A percentile compares a stretch with the other conserved stretches of the same genome.
Evolutionary conservation across 2,797 vertebrate genomes (phyloP).

Genomic region (Melanotaenia parkinsoni): DNA sequence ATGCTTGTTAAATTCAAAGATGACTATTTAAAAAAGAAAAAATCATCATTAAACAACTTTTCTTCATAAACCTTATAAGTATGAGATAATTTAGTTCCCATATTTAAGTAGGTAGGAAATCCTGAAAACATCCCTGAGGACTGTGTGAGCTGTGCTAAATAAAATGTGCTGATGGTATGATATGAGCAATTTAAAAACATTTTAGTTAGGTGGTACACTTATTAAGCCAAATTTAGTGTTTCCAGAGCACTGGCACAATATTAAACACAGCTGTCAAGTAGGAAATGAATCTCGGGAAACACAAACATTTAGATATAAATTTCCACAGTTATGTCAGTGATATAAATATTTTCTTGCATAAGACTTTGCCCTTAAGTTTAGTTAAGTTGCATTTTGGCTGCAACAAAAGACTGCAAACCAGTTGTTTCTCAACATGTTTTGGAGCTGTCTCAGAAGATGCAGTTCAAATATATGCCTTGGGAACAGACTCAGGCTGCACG

Average conservation of each 20-base stretch:
- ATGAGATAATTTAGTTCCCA: background rate
- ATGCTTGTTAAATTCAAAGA: background rate
- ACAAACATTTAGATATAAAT: background rate
- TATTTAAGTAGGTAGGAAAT: background rate
- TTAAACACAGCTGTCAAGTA: background rate
- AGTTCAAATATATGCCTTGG: background rate
- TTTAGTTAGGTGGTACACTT: slow-evolving; percentile 1
- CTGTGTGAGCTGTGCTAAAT: background rate
- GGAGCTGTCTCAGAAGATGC: background rate
- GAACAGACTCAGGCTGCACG: background rate
- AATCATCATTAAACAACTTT: background rate
- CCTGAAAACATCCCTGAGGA: background rate
- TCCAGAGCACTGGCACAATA: background rate
- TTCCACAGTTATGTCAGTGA: background rate
- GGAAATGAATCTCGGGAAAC: background rate
- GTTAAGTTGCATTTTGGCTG: background rate
- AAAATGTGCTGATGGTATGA: background rate
- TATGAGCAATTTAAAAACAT: slow-evolving; percentile 3
- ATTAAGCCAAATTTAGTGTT: background rate
- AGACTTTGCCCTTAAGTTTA: background rate
- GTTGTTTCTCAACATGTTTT: background rate
- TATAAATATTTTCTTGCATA: background rate
- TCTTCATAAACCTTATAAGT: background rate
- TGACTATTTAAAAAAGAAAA: background rate
- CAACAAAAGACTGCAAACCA: background rate